Conservation (phyloP, 1,140 invertebrate species). For the Ectropis grisescens region DNA sequence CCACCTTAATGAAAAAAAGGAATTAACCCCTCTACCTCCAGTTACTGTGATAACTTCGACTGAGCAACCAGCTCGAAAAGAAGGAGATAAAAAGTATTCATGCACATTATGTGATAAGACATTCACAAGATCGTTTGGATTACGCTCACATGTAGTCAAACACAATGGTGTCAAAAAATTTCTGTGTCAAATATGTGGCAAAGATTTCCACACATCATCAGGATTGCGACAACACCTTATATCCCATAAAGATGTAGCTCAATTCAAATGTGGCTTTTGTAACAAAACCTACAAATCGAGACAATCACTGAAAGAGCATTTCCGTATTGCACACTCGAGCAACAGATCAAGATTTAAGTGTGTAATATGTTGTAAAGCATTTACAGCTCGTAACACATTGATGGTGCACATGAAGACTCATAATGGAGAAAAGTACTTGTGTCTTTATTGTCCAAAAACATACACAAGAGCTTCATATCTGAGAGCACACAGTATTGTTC, state of each 20-base stretch:
- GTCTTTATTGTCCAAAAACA: slow-evolving; percentile 45
- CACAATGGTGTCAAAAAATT: slow-evolving; percentile 32
- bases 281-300: slow-evolving; percentile 57
- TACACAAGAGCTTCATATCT: slow-evolving; percentile 53
- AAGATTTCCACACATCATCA: slow-evolving; percentile 41
- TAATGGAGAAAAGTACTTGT: slow-evolving; percentile 42
- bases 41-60: slow-evolving; percentile 55
- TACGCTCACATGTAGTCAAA: slow-evolving; percentile 47
- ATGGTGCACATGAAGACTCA: slow-evolving; percentile 50
- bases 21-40: slow-evolving; percentile 50
- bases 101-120: slow-evolving; percentile 46
- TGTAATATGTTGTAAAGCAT: slow-evolving; percentile 48
- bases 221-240: slow-evolving; percentile 43
- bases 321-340: slow-evolving; percentile 53
- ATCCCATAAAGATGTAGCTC: slow-evolving; percentile 42
- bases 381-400: slow-evolving; percentile 49
- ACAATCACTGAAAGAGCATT: slow-evolving; percentile 55
- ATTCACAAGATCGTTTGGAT: slow-evolving; percentile 47
- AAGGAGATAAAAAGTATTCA: slow-evolving; percentile 46
- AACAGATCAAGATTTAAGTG: slow-evolving; percentile 47
- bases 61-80: slow-evolving; percentile 42
- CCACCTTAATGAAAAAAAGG: slow-evolving; percentile 32
- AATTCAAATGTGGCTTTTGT: slow-evolving; percentile 60
- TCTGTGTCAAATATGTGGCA: slow-evolving; percentile 56
- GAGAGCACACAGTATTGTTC: slow-evolving; percentile 35